Percentiles rank a stretch among this genome's conserved stretches.
Evolutionary conservation across 2,797 vertebrate genomes (phyloP).

Genomic region (Momotus momota): DNA sequence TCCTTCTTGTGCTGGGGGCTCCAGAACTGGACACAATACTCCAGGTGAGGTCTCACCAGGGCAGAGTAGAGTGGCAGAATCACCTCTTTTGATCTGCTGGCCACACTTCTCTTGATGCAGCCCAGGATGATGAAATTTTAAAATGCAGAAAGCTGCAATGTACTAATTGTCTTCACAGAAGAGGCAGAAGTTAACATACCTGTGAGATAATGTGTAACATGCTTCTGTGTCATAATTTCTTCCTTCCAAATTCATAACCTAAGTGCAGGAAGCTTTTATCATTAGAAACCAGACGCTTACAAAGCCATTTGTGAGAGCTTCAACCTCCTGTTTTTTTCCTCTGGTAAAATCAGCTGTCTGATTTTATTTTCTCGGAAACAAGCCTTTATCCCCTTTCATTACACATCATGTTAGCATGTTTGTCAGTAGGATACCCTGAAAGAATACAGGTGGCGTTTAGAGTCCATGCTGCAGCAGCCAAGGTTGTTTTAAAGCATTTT

Average conservation of each 20-base stretch:
- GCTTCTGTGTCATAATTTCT: not conserved
- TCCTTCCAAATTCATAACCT: not conserved
- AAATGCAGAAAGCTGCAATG: not conserved
- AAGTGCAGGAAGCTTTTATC: constrained; percentile 17
- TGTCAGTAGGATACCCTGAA: not conserved
- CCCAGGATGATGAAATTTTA: not conserved
- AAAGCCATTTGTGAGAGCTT: constrained; percentile 3
- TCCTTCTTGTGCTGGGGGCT: no score
- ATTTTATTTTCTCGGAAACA: not conserved
- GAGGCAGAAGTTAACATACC: not conserved
- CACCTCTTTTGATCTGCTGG: no score
- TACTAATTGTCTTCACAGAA: not conserved
- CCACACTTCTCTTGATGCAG: no score
- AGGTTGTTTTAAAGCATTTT: not conserved
- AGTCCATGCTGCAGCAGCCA: not conserved
- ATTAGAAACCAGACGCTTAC: not conserved
- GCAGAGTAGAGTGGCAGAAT: no score
- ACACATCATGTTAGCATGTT: not conserved
- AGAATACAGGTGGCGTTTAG: not conserved
- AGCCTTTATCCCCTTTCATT: not conserved
- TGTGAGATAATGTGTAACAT: not conserved
- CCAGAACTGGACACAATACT: no score
- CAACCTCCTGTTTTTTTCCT: not conserved
- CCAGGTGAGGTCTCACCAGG: no score
- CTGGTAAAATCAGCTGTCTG: not conserved